Conservation (phyloP, 1,140 invertebrate species). For the Diorhabda carinulata region DNA sequence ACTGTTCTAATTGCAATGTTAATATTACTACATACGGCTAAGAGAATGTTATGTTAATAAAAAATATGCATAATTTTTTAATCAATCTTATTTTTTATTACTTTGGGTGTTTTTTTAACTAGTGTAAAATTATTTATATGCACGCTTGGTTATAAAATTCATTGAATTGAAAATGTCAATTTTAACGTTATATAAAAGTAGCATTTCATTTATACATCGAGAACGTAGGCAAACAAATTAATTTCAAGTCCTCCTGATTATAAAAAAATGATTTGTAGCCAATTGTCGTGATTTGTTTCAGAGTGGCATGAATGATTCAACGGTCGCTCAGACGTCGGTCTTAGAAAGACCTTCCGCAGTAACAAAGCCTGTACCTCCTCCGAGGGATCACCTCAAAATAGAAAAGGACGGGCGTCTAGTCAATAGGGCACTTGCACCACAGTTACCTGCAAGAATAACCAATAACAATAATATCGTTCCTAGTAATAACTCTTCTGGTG, state of each 20-base stretch:
- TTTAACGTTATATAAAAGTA: too few relatives aligned
- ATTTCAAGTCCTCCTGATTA: background rate
- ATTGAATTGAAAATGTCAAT: too few relatives aligned
- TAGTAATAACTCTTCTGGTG: constrained; percentile 47
- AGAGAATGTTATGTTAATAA: too few relatives aligned
- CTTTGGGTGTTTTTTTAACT: too few relatives aligned
- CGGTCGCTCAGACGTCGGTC: constrained; percentile 27
- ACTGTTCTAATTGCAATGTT: background rate
- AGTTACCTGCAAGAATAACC: constrained; percentile 60
- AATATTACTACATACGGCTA: background rate
- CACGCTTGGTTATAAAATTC: too few relatives aligned
- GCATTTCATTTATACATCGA: background rate
- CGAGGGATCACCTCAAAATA: constrained; percentile 62
- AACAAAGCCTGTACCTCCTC: constrained; percentile 68
- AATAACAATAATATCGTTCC: constrained; percentile 51
- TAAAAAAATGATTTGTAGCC: too few relatives aligned
- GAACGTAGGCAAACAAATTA: background rate
- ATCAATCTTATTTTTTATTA: too few relatives aligned
- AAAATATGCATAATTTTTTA: too few relatives aligned
- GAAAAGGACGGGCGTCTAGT: constrained; percentile 60
- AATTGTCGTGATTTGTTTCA: constrained; percentile 43
- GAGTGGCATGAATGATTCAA: constrained; percentile 52
- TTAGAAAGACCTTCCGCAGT: constrained; percentile 26
- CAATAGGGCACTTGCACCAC: constrained; percentile 64
- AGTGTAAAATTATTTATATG: too few relatives aligned